Conservation (phyloP, 2,888 invertebrate species). For the Tryphoninae sp. region DNA sequence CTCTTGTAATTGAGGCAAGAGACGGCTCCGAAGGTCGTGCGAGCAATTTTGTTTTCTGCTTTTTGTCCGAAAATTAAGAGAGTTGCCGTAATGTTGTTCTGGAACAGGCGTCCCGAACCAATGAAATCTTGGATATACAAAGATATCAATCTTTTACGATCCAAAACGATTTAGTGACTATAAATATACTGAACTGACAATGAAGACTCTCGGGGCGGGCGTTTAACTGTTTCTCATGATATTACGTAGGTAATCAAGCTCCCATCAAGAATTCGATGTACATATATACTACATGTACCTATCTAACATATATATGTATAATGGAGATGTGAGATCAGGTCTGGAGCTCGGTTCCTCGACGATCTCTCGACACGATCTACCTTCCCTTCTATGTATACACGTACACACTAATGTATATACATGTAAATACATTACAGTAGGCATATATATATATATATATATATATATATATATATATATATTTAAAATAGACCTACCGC, state of each 20-base stretch:
- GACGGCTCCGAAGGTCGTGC: background rate
- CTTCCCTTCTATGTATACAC: slow-evolving; percentile 15
- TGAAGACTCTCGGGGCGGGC: slow-evolving; percentile 17
- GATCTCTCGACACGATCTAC: slow-evolving; percentile 52
- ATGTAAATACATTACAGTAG: slow-evolving; percentile 5
- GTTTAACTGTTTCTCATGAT: slow-evolving; percentile 42
- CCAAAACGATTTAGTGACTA: background rate
- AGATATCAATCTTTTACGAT: background rate
- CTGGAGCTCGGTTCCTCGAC: slow-evolving; percentile 22
- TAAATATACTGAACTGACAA: slow-evolving; percentile 9
- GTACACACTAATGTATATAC: background rate
- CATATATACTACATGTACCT: background rate
- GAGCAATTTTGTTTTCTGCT: background rate
- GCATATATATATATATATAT: slow-evolving; percentile 27
- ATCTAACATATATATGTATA: background rate
- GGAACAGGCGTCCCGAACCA: background rate
- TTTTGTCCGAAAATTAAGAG: background rate
- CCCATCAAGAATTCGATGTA: slow-evolving; percentile 31
- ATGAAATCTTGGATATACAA: slow-evolving; percentile 10
- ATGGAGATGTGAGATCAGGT: slow-evolving; percentile 29
- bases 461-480: slow-evolving; percentile 22
- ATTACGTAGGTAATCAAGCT: slow-evolving; percentile 6
- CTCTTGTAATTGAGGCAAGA: slow-evolving; percentile 29
- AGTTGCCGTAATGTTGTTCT: background rate
- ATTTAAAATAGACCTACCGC: slow-evolving; percentile 51